Percentiles rank a stretch among this genome's conserved stretches.
Evolutionary conservation across 2,888 invertebrate species (phyloP).

Genomic region (Geotrupes spiniger): DNA sequence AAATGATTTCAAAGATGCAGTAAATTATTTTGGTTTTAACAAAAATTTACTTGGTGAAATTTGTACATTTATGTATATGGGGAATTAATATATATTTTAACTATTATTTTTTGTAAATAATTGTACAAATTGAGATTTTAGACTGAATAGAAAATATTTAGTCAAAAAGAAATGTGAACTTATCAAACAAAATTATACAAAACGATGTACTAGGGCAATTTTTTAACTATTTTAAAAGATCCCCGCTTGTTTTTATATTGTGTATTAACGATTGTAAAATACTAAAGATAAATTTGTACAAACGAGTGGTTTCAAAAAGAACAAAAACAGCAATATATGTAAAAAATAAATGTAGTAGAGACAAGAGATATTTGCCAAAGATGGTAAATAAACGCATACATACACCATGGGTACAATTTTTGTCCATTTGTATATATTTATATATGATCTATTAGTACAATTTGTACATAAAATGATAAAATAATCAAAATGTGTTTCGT

Average conservation of each 20-base stretch:
- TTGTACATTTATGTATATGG: slow-evolving; percentile 21
- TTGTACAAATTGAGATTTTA: slow-evolving; percentile 40
- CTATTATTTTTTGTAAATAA: slow-evolving; percentile 20
- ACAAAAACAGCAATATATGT: slow-evolving; percentile 20
- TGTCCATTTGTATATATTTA: slow-evolving; percentile 26
- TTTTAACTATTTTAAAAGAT: not conserved
- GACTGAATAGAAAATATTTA: slow-evolving; percentile 36
- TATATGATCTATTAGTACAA: slow-evolving; percentile 34
- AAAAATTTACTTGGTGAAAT: not conserved
- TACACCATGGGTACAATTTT: slow-evolving; percentile 30
- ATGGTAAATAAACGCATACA: slow-evolving; percentile 20
- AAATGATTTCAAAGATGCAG: no score
- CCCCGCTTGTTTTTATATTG: slow-evolving; percentile 1
- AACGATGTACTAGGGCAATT: slow-evolving; percentile 15
- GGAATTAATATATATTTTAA: slow-evolving; percentile 21
- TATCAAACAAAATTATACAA: slow-evolving; percentile 16
- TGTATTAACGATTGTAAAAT: not conserved
- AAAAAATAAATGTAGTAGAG: slow-evolving; percentile 10
- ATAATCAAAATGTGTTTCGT: slow-evolving; percentile 35
- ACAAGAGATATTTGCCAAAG: slow-evolving; percentile 28
- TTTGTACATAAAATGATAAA: slow-evolving; percentile 39
- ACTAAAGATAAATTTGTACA: slow-evolving; percentile 8
- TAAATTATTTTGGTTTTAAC: no score
- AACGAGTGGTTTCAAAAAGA: slow-evolving; percentile 18
- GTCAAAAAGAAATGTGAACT: slow-evolving; percentile 18